Conservation (phyloP, 2,888 invertebrate genomes). For the Spodoptera exigua region DNA sequence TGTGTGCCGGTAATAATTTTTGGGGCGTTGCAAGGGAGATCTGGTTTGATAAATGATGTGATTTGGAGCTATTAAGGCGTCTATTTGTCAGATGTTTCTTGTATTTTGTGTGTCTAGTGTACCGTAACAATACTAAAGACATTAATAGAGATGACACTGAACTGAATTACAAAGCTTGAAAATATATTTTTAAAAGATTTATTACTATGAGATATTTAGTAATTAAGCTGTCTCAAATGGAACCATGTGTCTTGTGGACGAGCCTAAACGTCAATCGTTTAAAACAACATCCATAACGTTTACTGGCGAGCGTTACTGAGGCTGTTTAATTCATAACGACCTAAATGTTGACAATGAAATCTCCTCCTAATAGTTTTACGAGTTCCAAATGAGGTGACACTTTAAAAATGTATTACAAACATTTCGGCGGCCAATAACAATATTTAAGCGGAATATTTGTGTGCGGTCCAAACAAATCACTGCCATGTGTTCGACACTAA, state of each 20-base stretch:
- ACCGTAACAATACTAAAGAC: constrained; percentile 17
- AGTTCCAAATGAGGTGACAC: constrained; percentile 72
- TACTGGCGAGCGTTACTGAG: constrained; percentile 21
- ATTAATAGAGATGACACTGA: constrained; percentile 8
- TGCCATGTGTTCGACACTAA: constrained; percentile 79
- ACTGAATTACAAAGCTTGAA: constrained; percentile 5
- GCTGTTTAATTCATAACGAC: constrained; percentile 50
- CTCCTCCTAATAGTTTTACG: constrained; percentile 80
- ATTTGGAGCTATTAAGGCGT: constrained; percentile 45
- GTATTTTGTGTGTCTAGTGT: constrained; percentile 18
- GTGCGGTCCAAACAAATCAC: constrained; percentile 83
- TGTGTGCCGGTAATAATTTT: constrained; percentile 63
- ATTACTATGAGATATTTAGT: constrained; percentile 7
- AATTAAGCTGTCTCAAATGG: constrained; percentile 5
- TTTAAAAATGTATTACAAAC: constrained; percentile 79
- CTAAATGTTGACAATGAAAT: constrained; percentile 60
- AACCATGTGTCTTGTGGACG: constrained; percentile 27
- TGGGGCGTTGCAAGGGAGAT: constrained; percentile 54
- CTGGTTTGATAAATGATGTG: constrained; percentile 58
- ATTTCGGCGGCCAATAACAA: constrained; percentile 82
- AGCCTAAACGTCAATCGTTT: constrained; percentile 42
- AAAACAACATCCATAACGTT: constrained; percentile 27
- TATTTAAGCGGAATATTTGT: constrained; percentile 70
- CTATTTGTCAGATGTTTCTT: constrained; percentile 39
- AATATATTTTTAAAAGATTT: constrained; percentile 4